Conservation (phyloP, 2,888 invertebrate genomes). For the Digitonthophagus gazella region DNA sequence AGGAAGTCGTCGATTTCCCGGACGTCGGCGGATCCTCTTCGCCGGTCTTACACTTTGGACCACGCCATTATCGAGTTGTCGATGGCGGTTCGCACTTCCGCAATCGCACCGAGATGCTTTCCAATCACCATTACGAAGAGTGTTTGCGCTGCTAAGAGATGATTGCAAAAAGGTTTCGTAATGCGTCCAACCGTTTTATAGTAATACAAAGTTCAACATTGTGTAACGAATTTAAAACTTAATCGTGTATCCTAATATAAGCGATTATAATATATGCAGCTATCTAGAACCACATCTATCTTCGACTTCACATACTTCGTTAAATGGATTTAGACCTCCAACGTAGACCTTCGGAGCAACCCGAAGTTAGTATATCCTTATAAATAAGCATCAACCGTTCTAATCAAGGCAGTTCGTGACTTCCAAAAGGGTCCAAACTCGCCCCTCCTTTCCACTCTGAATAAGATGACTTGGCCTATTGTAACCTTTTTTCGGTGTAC, state of each 20-base stretch:
- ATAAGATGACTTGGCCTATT: background rate
- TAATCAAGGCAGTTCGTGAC: background rate
- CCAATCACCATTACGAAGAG: background rate
- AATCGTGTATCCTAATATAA: background rate
- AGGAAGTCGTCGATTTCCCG: background rate
- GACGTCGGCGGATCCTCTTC: background rate
- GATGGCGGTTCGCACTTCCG: background rate
- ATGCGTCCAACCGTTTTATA: background rate
- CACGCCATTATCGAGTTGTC: background rate
- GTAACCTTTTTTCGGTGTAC: background rate
- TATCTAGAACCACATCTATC: background rate
- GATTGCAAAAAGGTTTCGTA: background rate
- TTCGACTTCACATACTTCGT: background rate
- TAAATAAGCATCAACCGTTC: background rate
- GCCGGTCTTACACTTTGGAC: background rate
- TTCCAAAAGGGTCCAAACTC: background rate
- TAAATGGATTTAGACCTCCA: background rate
- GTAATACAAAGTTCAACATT: background rate
- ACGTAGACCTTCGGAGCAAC: background rate
- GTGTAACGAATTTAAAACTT: background rate
- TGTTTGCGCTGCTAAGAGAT: background rate
- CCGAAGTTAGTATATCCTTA: background rate
- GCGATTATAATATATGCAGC: too few relatives aligned
- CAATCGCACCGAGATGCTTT: background rate
- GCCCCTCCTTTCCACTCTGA: background rate